phyloP scores from a whole-genome alignment of 64 coral and sea anemone genomes.

The Actinia tenebrosa region DNA sequence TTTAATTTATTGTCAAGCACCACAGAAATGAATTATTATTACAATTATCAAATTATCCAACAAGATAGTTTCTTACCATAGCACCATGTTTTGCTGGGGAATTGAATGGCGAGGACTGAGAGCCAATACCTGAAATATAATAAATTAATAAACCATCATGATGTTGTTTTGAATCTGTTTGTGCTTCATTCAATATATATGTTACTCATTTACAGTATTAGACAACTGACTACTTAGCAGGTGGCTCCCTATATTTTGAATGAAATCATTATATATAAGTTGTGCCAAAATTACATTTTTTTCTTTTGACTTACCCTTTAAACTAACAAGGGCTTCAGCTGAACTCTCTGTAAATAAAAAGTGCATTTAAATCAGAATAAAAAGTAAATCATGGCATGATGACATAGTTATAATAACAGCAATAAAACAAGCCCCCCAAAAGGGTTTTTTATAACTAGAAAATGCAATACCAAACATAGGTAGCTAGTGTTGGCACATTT shows the following conservation, averaged over 20 bases:
- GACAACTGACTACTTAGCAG: too few relatives aligned
- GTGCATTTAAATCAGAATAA: neutral
- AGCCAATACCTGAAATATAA: neutral
- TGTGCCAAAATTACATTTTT: neutral
- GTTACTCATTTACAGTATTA: too few relatives aligned
- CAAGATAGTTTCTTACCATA: neutral
- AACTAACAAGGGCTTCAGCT: slow-evolving; percentile 7
- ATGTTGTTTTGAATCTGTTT: too few relatives aligned
- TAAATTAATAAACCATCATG: too few relatives aligned
- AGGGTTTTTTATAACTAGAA: too few relatives aligned
- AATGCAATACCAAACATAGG: too few relatives aligned
- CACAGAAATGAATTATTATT: neutral
- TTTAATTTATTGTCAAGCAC: too few relatives aligned
- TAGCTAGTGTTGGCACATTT: too few relatives aligned
- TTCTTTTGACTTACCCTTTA: slow-evolving; percentile 2
- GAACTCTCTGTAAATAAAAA: neutral
- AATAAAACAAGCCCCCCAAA: neutral
- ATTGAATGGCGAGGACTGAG: slow-evolving; percentile 7
- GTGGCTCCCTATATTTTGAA: too few relatives aligned
- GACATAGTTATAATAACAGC: neutral
- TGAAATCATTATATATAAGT: too few relatives aligned
- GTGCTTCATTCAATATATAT: too few relatives aligned
- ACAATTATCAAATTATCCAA: too few relatives aligned
- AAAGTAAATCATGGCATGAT: neutral
- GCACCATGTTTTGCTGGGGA: slow-evolving; percentile 7